phyloP scores from a whole-genome alignment of 2,113 vertebrate species.

The Camelus dromedarius region DNA sequence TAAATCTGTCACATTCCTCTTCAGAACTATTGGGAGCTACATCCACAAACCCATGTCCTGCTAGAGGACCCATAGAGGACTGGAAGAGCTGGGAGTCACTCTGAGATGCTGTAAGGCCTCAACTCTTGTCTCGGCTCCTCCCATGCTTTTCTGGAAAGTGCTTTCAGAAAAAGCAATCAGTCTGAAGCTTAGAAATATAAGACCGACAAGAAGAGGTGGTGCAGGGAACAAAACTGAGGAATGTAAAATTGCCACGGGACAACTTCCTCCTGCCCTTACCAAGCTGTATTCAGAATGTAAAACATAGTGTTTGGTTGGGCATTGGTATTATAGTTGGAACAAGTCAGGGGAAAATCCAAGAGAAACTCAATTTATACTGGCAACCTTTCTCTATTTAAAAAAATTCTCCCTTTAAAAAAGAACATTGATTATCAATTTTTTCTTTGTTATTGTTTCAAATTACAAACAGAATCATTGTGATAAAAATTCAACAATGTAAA shows the following conservation, averaged over 20 bases:
- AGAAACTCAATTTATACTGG: not conserved
- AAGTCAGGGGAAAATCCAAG: not conserved
- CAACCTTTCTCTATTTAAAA: not conserved
- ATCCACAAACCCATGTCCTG: not conserved
- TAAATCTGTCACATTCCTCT: slow-evolving; percentile 3
- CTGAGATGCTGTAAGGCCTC: not conserved
- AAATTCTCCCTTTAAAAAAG: not conserved
- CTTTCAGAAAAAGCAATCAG: not conserved
- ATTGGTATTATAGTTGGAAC: not conserved
- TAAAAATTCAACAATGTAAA: slow-evolving; percentile 14
- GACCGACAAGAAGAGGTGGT: not conserved
- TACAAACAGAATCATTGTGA: not conserved
- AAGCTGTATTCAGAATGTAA: slow-evolving; percentile 12
- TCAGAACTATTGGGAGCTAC: not conserved
- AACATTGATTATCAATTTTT: not conserved
- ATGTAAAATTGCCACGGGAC: not conserved
- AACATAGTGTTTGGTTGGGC: not conserved
- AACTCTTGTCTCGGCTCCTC: not conserved
- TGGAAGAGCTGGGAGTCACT: not conserved
- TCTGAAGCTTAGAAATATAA: not conserved
- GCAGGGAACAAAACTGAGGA: not conserved
- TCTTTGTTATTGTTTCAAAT: slow-evolving; percentile 16
- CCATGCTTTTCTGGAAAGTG: not conserved
- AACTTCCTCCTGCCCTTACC: not conserved
- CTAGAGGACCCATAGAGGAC: not conserved